phyloP scores from a whole-genome alignment of 2,797 vertebrate genomes.

The Paedocypris micromegethes region DNA sequence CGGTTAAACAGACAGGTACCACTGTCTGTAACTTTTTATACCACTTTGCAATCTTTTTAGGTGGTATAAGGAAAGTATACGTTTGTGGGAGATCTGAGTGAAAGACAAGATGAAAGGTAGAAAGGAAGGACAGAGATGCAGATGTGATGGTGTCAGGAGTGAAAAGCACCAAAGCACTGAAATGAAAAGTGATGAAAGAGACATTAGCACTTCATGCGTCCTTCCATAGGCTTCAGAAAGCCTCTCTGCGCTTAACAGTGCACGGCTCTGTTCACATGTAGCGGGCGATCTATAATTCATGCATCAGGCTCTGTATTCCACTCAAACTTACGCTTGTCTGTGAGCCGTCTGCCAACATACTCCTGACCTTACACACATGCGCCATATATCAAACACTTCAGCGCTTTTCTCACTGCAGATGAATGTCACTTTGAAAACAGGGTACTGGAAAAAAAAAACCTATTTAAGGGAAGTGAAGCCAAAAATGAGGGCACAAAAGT shows the following conservation, averaged over 20 bases:
- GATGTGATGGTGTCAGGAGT: constrained; percentile 14
- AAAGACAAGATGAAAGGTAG: constrained; percentile 29
- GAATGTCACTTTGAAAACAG: constrained; percentile 32
- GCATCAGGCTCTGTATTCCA: constrained; percentile 54
- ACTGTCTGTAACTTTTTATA: too few species aligned
- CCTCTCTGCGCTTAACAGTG: constrained; percentile 1
- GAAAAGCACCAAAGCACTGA: constrained; percentile 2
- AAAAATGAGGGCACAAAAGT: constrained; percentile 18
- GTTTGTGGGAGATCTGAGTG: constrained; percentile 5
- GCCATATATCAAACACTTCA: constrained; percentile 20
- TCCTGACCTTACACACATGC: constrained; percentile 22
- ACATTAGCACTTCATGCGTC: constrained; percentile 24
- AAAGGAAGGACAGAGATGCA: constrained; percentile 1
- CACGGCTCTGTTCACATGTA: constrained; percentile 24
- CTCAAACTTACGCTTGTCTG: constrained; percentile 49
- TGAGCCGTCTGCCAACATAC: constrained; percentile 27
- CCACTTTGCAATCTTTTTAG: background rate
- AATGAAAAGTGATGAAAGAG: constrained; percentile 32
- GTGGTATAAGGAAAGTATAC: background rate
- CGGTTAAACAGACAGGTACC: too few species aligned
- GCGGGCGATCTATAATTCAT: constrained; percentile 56
- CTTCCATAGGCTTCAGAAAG: constrained; percentile 6
- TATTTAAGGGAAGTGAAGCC: background rate
- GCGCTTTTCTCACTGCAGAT: constrained; percentile 21
- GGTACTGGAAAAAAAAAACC: background rate